Conservation (phyloP, 2,888 invertebrate genomes). For the Leuctra nigra region DNA sequence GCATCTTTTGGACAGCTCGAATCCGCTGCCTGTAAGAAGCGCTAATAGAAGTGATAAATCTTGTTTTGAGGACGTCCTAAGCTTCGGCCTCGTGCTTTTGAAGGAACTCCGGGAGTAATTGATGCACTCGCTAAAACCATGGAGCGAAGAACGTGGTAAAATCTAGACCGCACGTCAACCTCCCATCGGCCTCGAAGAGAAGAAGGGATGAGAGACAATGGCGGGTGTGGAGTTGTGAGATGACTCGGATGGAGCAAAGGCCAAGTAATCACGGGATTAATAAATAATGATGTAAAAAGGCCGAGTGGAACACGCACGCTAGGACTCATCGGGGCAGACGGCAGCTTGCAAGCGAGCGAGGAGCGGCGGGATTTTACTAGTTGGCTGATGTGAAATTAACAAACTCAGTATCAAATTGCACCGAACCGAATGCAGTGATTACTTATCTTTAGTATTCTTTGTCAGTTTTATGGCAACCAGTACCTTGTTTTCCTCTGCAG, state of each 20-base stretch:
- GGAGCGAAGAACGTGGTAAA: not conserved
- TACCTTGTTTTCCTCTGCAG: no score
- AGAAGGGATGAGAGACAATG: no score
- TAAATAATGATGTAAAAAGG: conserved; percentile 5
- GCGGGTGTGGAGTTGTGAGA: no score
- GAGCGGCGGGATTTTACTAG: no score
- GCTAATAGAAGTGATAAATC: conserved; percentile 15
- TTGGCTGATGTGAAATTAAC: no score
- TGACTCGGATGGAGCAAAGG: conserved; percentile 6
- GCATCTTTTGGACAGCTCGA: conserved; percentile 1
- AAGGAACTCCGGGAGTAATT: not conserved
- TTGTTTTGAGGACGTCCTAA: conserved; percentile 15
- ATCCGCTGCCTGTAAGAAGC: not conserved
- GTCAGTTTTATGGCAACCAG: no score
- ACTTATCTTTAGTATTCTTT: no score
- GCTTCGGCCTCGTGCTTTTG: not conserved
- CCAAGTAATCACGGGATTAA: conserved; percentile 16
- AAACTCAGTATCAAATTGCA: no score
- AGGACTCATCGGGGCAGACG: not conserved
- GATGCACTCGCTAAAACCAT: not conserved
- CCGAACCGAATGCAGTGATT: no score
- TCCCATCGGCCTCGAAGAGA: no score
- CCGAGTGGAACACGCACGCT: not conserved
- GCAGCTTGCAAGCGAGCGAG: conserved; percentile 19
- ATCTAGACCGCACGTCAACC: not conserved